Evolutionary conservation across 2,888 invertebrate species (phyloP), one percentile per base, ranked within the genome.

Genomic region (Girardia tigrina): DNA sequence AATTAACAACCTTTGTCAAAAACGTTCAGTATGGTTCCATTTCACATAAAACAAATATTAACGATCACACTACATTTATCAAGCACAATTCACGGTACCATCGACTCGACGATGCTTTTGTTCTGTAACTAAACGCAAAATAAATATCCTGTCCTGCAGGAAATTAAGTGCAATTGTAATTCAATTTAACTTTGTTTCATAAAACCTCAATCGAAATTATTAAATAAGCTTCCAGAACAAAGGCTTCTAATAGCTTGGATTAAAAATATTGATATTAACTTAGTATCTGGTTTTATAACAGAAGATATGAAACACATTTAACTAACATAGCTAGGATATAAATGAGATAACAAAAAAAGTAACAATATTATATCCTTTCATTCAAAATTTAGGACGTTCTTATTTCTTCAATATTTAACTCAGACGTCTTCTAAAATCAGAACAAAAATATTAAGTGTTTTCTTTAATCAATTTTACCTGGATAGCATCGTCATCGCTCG

Each of bases 241-340:
- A 56, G 56, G 56, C 56, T n/a, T 56, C 56, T n/a, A 56, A n/a
- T n/a, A 12, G 4, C 4, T 4, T 56, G 4, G 56, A 20, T 56
- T 56, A n/a, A 20, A 56, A 56, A 56, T 36, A n/a, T 56, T 20
- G 56, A 56, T 56, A 56, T 4, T 16, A 56, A 56, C 56, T 56
- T 56, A 56, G 56, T 56, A 56, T 56, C 56, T 56, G 56, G 56
- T 56, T 56, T 20, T 56, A 56, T n/a, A 56, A 56, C 56, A 56
- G 56, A 56, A 56, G 56, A n/a, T 56, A 20, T 56, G 56, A 56
- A 56, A 56, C 56, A n/a, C n/a, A 56, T 56, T 56, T 56, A 56
- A 56, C 56, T 56, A 56, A 56, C 56, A 56, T 56, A 56, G 56
- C 56, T 56, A 56, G 56, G 56, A 56, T 56, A 56, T 56, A 56